phyloP scores from a whole-genome alignment of 2,113 vertebrate species.

The Hippocampus guttulatus region DNA sequence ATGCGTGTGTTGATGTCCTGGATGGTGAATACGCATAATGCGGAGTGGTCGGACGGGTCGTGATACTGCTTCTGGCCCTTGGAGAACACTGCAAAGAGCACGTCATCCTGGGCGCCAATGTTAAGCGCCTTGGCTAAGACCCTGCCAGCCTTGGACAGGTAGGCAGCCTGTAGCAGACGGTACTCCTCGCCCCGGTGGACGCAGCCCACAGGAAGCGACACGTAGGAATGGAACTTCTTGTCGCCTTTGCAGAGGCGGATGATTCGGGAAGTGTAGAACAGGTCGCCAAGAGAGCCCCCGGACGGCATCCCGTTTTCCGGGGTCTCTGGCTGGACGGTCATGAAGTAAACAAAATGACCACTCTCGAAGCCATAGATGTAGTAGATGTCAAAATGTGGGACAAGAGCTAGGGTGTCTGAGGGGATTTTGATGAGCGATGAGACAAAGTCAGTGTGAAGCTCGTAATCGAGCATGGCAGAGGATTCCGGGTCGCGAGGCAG shows the following conservation, averaged over 20 bases:
- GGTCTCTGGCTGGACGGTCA: constrained; percentile 92
- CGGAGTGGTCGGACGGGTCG: constrained; percentile 84
- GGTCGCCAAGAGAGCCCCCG: constrained; percentile 79
- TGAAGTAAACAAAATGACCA: constrained; percentile 87
- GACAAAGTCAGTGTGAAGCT: constrained; percentile 95
- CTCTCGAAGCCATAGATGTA: constrained; percentile 93
- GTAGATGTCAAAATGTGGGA: constrained; percentile 91
- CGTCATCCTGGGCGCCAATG: constrained; percentile 81
- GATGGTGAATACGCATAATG: constrained; percentile 89
- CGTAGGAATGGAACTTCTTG: constrained; percentile 96
- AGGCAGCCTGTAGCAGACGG: constrained; percentile 88
- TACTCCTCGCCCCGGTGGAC: constrained; percentile 82
- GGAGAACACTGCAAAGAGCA: constrained; percentile 94
- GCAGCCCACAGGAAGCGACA: constrained; percentile 91
- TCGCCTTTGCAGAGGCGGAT: constrained; percentile 94
- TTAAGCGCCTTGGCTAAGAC: constrained; percentile 83
- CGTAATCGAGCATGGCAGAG: constrained; percentile 91
- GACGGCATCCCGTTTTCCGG: constrained; percentile 77
- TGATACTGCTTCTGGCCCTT: constrained; percentile 95
- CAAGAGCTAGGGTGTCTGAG: constrained; percentile 88
- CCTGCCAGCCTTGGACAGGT: constrained; percentile 83
- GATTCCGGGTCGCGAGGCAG: constrained; percentile 91
- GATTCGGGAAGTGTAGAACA: constrained; percentile 92
- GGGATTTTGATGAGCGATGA: constrained; percentile 97
- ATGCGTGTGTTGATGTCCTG: constrained; percentile 82